Evolutionary conservation across 2,113 vertebrate species (phyloP).

Genomic region (Potamarius usumacintae): DNA sequence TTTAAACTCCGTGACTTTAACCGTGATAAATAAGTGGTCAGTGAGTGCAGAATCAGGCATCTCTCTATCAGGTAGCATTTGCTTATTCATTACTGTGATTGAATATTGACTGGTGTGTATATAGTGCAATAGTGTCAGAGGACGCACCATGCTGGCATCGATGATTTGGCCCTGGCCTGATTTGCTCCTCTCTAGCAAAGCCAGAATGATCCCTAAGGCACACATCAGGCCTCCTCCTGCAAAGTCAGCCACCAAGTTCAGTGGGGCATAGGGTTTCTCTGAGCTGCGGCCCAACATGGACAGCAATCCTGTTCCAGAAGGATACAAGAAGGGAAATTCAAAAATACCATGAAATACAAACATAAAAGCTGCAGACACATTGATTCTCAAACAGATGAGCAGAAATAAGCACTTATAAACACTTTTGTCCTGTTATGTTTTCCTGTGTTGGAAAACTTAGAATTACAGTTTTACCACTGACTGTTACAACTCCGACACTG

Average conservation of each 20-base stretch:
- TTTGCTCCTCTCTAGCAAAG: conserved; percentile 82
- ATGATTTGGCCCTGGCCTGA: conserved; percentile 91
- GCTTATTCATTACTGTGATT: not conserved
- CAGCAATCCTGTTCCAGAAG: conserved; percentile 77
- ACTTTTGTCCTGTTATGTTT: not conserved
- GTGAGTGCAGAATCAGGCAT: not conserved
- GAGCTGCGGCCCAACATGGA: conserved; percentile 82
- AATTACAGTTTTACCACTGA: not conserved
- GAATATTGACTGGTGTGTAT: not conserved
- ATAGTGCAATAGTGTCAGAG: not conserved
- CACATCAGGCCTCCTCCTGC: conserved; percentile 87
- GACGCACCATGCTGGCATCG: conserved; percentile 91
- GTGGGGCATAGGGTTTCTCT: conserved; percentile 82
- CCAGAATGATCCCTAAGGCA: conserved; percentile 82
- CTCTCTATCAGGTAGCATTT: not conserved
- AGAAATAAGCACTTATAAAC: not conserved
- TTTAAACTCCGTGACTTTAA: not conserved
- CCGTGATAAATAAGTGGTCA: not conserved
- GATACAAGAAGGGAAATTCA: not conserved
- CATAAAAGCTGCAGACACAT: not conserved
- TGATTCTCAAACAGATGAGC: not conserved
- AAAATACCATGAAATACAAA: not conserved
- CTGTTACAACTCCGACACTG: not conserved
- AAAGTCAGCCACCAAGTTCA: conserved; percentile 93
- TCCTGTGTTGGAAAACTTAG: not conserved